A percentile compares a stretch with the other conserved stretches of the same genome.
Conservation (phyloP, 1,140 invertebrate genomes). For the Sarcophaga peregrina region DNA sequence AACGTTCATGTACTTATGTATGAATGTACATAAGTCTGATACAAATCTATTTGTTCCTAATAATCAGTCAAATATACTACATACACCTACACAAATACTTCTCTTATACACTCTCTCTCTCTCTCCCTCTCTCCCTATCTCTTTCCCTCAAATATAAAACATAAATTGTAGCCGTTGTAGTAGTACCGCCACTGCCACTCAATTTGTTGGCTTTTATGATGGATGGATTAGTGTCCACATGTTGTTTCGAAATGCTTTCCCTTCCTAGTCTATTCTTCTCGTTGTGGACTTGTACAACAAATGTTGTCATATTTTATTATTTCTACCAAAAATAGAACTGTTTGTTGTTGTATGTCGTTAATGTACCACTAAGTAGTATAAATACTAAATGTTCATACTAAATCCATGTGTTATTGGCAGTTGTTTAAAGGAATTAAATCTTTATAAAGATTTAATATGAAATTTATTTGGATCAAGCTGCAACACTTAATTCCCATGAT, state of each 20-base stretch:
- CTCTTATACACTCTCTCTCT: not conserved
- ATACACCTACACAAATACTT: not conserved
- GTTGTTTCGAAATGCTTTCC: too few relatives aligned
- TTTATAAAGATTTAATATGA: too few relatives aligned
- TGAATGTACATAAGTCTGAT: not conserved
- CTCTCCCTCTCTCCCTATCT: not conserved
- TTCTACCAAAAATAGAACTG: not conserved
- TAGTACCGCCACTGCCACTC: too few relatives aligned
- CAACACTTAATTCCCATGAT: too few relatives aligned
- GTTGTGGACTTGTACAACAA: not conserved
- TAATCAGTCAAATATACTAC: not conserved
- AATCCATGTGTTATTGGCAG: not conserved
- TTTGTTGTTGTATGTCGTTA: not conserved
- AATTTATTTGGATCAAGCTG: too few relatives aligned
- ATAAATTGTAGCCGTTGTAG: too few relatives aligned
- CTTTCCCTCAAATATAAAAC: not conserved
- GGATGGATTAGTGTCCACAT: too few relatives aligned
- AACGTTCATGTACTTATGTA: not conserved
- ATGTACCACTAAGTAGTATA: not conserved
- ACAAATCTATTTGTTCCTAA: not conserved
- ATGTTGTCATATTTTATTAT: slow-evolving; percentile 19
- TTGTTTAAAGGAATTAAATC: not conserved
- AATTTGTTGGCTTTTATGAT: too few relatives aligned
- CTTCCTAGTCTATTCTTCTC: too few relatives aligned
- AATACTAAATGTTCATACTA: slow-evolving; percentile 15